Percentiles rank a stretch among this genome's conserved stretches.
Evolutionary conservation across 2,888 invertebrate genomes (phyloP).

Genomic region (Aphelenchoides bicaudatus): DNA sequence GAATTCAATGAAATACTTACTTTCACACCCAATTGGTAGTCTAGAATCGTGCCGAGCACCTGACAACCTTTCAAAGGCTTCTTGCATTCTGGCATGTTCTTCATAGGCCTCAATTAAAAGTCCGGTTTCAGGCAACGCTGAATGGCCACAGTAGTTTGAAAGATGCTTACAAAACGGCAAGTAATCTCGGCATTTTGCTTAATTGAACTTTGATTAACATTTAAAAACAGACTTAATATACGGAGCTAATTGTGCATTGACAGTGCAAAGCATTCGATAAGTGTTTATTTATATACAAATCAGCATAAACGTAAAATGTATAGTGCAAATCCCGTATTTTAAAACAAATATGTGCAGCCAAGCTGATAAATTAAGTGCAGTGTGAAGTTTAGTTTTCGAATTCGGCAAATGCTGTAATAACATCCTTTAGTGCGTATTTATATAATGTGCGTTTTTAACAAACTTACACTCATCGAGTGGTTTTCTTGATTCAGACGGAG

Average conservation of each 20-base stretch:
- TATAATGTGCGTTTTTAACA: neutral
- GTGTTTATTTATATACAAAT: too few species aligned
- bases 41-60: conserved; percentile 14
- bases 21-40: conserved; percentile 23
- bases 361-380: too few species aligned
- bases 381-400: conserved; percentile 3
- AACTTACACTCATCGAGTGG: conserved; percentile 14
- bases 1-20: too few species aligned
- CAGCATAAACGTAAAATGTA: neutral
- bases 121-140: conserved; percentile 20
- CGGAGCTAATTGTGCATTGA: too few species aligned
- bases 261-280: too few species aligned
- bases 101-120: conserved; percentile 25
- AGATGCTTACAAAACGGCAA: conserved; percentile 32
- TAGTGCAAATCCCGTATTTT: neutral
- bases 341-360: neutral
- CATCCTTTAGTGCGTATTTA: neutral
- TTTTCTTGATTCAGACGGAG: too few species aligned
- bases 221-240: too few species aligned
- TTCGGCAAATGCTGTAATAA: conserved; percentile 7
- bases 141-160: conserved; percentile 29
- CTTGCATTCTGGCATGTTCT: conserved; percentile 24
- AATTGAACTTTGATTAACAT: neutral
- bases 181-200: conserved; percentile 25
- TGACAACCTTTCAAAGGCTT: conserved; percentile 25